phyloP scores from a whole-genome alignment of 2,113 vertebrate species.

The Percina caprodes region DNA sequence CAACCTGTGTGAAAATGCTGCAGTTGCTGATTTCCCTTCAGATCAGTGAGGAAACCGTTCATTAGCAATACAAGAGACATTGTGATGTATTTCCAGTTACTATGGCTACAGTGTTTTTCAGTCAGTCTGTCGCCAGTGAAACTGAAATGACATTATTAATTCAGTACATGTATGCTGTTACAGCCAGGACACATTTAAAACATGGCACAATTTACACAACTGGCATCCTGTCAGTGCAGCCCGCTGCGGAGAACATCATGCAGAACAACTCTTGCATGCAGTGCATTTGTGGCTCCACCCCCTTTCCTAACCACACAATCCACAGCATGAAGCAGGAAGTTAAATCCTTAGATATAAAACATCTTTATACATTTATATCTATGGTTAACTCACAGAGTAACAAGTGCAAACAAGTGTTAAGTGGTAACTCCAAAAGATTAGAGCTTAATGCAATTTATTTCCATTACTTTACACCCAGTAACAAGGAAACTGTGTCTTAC shows the following conservation, averaged over 20 bases:
- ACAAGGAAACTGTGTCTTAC: background rate
- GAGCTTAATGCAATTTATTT: background rate
- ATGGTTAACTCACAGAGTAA: background rate
- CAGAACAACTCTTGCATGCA: conserved; percentile 12
- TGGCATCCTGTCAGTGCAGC: conserved; percentile 14
- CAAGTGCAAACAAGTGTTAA: background rate
- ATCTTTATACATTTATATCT: too few relatives aligned
- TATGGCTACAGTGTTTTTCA: background rate
- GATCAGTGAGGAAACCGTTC: background rate
- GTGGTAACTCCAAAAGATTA: background rate
- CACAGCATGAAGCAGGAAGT: background rate
- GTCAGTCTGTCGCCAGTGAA: background rate
- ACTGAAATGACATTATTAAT: background rate
- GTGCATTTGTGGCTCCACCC: background rate
- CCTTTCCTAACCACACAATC: conserved; percentile 30
- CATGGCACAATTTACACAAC: too few relatives aligned
- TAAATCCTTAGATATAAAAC: background rate
- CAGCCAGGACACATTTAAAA: background rate
- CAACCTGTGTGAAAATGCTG: background rate
- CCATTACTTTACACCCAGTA: background rate
- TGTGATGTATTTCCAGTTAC: background rate
- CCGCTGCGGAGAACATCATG: conserved; percentile 9
- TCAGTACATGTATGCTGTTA: background rate
- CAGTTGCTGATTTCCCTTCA: background rate
- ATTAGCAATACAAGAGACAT: background rate